Evolutionary conservation across 1,140 invertebrate genomes (phyloP), one percentile per base, ranked within the genome.

Genomic region (Teleogryllus occipitalis): DNA sequence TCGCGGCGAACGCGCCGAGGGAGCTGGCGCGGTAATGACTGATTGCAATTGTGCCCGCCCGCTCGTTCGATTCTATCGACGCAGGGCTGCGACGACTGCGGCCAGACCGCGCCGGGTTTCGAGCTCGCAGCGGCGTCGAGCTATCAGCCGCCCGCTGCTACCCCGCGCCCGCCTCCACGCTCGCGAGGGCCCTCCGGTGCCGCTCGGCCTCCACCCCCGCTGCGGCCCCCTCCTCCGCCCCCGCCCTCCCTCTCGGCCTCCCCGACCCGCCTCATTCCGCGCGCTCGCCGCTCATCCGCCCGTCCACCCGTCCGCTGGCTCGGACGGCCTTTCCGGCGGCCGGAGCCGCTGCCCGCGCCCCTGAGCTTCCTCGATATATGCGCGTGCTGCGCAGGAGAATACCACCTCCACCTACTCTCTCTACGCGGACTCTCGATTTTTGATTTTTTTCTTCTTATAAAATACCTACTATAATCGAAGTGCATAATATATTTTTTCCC

Each of bases 1-100:
- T 65, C 54, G 54, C 54, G 54, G 54, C 54, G 54, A 65, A 65
- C 54, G 54, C 54, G 54, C 54, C 18, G 54, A 65, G 54, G 54
- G 54, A 65, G 54, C 54, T 65, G 54, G 54, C 54, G 54, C 54
- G 54, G 54, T 65, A 65, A 65, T 65, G 54, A 65, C 54, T 65
- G 54, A 65, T 65, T 65, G 54, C 54, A 65, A 65, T 65, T 65
- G 54, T 65, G 54, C 54, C 54, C 54, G 54, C 54, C 54, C 54
- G 54, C 54, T 65, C 54, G 54, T 65, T 65, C 54, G 54, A 65
- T 65, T 65, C 54, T 65, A 65, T 65, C 54, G 54, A 65, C 54
- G 18, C 54, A 18, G 54, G 54, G 54, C 54, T 65, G 54, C 18
- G 54, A 65, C 54, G 54, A 65, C 54, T 65, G 54, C 54, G 54